Percentiles rank a stretch among this genome's conserved stretches.
Evolutionary conservation across 53 echinoderm and acorn worm genomes (phyloP).

Genomic region (Echinarachnius parma): DNA sequence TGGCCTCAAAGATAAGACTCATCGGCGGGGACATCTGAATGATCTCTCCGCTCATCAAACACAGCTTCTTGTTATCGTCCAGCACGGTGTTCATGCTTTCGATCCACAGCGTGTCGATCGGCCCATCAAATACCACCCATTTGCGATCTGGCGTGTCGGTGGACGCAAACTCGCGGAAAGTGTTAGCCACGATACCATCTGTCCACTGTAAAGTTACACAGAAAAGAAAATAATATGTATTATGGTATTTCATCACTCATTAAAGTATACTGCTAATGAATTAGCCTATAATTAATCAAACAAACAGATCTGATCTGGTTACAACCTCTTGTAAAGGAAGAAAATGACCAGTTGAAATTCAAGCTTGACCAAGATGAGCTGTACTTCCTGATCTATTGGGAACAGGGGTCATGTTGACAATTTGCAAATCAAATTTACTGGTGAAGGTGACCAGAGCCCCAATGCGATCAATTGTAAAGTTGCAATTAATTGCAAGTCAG

Average conservation of each 20-base stretch:
- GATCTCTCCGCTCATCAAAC: constrained; percentile 99
- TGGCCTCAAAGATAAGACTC: constrained; percentile 99
- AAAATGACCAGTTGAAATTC: too few relatives aligned
- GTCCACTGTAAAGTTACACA: constrained; percentile 72
- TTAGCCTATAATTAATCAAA: too few relatives aligned
- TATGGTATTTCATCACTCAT: neutral
- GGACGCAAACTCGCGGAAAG: constrained; percentile 99
- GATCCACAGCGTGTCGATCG: constrained; percentile 99
- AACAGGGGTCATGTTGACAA: too few relatives aligned
- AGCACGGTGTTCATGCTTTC: constrained; percentile 99
- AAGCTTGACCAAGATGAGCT: too few relatives aligned
- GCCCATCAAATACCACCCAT: constrained; percentile 99
- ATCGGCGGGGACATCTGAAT: constrained; percentile 98
- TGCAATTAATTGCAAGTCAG: too few relatives aligned
- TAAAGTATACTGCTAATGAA: too few relatives aligned
- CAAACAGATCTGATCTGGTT: too few relatives aligned
- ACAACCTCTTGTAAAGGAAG: too few relatives aligned
- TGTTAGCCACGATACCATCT: constrained; percentile 96
- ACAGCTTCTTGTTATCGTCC: constrained; percentile 99
- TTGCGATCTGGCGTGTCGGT: constrained; percentile 96
- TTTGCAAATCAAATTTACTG: too few relatives aligned
- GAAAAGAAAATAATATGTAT: neutral
- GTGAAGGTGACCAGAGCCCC: too few relatives aligned
- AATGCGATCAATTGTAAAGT: too few relatives aligned
- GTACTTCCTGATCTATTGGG: too few relatives aligned